Evolutionary conservation across 2,113 vertebrate species (phyloP), one percentile per base, ranked within the genome.

Genomic region (Aleadryas rufinucha): DNA sequence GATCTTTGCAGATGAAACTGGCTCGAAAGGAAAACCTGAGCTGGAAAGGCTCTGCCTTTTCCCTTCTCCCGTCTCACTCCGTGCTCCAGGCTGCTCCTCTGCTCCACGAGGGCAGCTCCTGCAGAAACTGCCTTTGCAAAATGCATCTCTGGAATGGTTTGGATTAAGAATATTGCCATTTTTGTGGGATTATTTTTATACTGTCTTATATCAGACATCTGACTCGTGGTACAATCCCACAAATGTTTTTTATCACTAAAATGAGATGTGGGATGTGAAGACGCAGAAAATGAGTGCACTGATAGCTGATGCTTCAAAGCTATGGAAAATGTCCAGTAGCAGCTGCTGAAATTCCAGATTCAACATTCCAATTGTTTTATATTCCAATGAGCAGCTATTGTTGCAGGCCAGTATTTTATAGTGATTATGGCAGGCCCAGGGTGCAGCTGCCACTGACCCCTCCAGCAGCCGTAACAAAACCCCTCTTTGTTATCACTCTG

Each of bases 401-500:
- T 96, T 47, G 44, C 57, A 28, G 49, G 82, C 59, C 54, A 68
- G 89, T 90, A 75, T 95, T 95, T 97, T 84, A 78, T 66, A 75
- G 78, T 93, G 87, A 91, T 96, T 97, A 86, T 75, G 85, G 92
- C 82, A 75, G 93, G 50, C 78, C 52, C 88, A n/a, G 16, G 45
- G 87, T 53, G 70, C 97, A 97, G 96, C 97, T 96, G 96, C 94
- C 92, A 91, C 90, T 96, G 95, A 94, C 84, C 76, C 81, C 87
- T 78, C 54, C 9, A 66, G 86, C 69, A 64, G 68, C 87, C 64
- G n/a, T 72, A 96, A 97, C 96, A 97, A 97, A 97, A 95, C 16
- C 72, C 44, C 78, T 93, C 95, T 97, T 98, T 98, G 97, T 98
- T 93, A 71, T 63, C 87, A 61, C 70, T 84, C 91, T 97, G 95